Conservation (phyloP, 2,888 invertebrate species). For the Chloroclysta siterata region DNA sequence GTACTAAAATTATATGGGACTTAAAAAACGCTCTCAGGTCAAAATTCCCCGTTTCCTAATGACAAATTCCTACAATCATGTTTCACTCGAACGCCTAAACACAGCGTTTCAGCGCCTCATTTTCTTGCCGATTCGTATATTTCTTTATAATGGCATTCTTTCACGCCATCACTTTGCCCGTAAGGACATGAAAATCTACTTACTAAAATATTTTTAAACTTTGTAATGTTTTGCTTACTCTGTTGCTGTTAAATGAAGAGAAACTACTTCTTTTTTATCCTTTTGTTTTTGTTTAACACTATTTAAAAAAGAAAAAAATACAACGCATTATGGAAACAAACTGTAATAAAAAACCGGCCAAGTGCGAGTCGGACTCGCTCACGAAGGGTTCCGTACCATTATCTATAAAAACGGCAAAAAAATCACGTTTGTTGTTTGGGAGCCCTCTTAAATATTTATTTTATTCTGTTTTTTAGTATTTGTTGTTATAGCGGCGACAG, state of each 20-base stretch:
- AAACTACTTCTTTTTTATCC: no score
- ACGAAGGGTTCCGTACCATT: no score
- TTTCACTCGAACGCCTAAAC: conserved; percentile 37
- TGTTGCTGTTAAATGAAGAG: neutral
- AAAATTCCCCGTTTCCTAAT: conserved; percentile 31
- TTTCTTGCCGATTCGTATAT: conserved; percentile 38
- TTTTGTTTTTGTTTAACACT: no score
- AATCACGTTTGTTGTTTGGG: no score
- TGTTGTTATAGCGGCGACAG: no score
- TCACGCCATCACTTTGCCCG: conserved; percentile 31
- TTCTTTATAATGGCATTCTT: conserved; percentile 36
- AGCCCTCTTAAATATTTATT: no score
- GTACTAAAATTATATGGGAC: conserved; percentile 16
- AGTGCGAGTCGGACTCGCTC: no score
- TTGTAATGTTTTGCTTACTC: conserved; percentile 14
- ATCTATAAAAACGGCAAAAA: no score
- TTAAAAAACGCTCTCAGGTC: conserved; percentile 18
- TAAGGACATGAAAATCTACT: conserved; percentile 21
- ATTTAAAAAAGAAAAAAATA: no score
- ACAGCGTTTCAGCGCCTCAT: conserved; percentile 40
- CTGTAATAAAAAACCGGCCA: no score
- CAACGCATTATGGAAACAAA: no score
- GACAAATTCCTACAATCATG: conserved; percentile 39
- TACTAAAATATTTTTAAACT: conserved; percentile 15
- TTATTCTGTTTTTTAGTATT: no score